A percentile compares a stretch with the other conserved stretches of the same genome.
These are phyloP conservation scores for Drosophila hamatofila DNA, from an alignment of 2,888 invertebrate species.

Conservation along the genomic window DNA sequence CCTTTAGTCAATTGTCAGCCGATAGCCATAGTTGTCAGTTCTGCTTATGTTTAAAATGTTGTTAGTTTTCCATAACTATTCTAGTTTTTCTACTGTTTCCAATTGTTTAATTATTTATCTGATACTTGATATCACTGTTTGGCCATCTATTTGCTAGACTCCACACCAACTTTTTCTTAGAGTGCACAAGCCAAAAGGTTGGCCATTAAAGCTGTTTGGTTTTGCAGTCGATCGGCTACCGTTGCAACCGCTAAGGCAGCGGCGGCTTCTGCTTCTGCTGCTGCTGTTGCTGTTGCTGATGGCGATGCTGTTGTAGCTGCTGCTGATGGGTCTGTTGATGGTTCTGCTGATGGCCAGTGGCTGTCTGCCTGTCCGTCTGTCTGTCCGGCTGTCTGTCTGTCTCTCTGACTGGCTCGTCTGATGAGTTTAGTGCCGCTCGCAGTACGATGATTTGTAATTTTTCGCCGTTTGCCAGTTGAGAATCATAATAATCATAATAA, in stretches of 20 bases:
- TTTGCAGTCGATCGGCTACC: conserved; percentile 70
- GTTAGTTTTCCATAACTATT: neutral
- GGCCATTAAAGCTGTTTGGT: conserved; percentile 71
- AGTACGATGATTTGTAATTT: conserved; percentile 75
- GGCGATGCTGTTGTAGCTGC: conserved; percentile 21
- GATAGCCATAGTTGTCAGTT: neutral
- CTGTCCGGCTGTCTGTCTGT: neutral
- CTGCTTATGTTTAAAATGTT: neutral
- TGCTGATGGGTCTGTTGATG: conserved; percentile 47
- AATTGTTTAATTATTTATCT: neutral
- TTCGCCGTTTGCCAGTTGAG: conserved; percentile 63
- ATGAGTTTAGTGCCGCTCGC: conserved; percentile 74
- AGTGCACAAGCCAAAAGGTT: conserved; percentile 35
- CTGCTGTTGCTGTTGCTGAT: conserved; percentile 16
- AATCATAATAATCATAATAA: conserved; percentile 82
- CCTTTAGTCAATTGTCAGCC: neutral
- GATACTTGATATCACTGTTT: neutral
- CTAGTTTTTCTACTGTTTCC: neutral
- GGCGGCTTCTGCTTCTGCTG: conserved; percentile 28
- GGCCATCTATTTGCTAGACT: neutral
- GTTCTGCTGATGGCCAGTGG: conserved; percentile 47
- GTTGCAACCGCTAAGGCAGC: conserved; percentile 64
- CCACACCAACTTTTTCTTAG: neutral
- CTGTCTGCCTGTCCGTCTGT: conserved; percentile 18
- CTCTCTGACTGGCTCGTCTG: conserved; percentile 50